Evolutionary conservation across 1,140 invertebrate genomes (phyloP), one percentile per base, ranked within the genome.

Genomic region (Drosophila guanche): DNA sequence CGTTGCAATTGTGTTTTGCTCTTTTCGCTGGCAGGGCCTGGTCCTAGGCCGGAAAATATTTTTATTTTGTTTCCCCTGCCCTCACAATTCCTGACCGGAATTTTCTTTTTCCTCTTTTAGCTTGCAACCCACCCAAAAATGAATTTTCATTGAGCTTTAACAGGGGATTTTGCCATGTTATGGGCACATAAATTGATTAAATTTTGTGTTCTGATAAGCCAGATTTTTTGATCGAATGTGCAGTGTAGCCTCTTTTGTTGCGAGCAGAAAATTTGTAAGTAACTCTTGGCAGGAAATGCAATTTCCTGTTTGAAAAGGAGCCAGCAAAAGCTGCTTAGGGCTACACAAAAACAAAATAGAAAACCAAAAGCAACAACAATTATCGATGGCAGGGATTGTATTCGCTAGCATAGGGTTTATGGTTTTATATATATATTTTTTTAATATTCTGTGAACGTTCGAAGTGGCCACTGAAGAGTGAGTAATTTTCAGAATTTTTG

Each of bases 131-230:
- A 23, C 29, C 47, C 59, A 59, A 63, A 47, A 79, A 85, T 84
- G 75, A 65, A 79, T 70, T 75, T 70, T 63, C 52, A 27, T 55
- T 52, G 8, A 43, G 52, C 53, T 50, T 58, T 51, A 27, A 75
- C n/a, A 40, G 41, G 29, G 71, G 55, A 75, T 75, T 74, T 57
- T 12, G 7, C 41, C 5, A n/a, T 73, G 16, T 62, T 56, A 23
- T 62, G 50, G 48, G 25, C 80, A 85, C 76, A 86, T 84, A 73
- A 86, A 84, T 84, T 84, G 80, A 86, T 84, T 84, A 86, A 84
- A 84, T 84, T 84, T 20, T 20, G 16, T 76, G 69, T 60, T 65
- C 69, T 83, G 72, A 83, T 81, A 74, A 78, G 63, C 42, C 76
- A 59, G 45, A 67, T 55, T 67, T 55, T 67, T n/a, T 10, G n/a